Conservation (phyloP, 1,140 invertebrate species). For the Drosophila paulistorum region DNA sequence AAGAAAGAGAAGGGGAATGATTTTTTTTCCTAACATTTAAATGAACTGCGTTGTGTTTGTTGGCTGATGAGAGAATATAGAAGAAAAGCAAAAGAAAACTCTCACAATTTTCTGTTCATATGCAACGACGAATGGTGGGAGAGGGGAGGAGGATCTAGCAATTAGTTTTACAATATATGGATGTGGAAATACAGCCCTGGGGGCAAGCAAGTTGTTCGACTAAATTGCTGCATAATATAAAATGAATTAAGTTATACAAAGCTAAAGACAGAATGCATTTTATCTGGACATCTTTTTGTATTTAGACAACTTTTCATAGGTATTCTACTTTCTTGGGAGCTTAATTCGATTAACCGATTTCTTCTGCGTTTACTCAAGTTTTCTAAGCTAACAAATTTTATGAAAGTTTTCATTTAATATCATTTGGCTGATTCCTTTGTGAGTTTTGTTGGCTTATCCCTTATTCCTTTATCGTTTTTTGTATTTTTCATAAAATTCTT, state of each 20-base stretch:
- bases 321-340: not conserved
- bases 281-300: not conserved
- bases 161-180: conserved; percentile 35
- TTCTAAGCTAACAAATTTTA: too few species aligned
- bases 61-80: conserved; percentile 42
- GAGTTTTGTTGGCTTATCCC: too few species aligned
- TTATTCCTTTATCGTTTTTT: too few species aligned
- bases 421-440: too few species aligned
- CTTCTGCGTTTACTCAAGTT: too few species aligned
- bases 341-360: too few species aligned
- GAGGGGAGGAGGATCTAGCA: conserved; percentile 38
- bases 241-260: conserved; percentile 41
- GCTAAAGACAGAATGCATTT: conserved; percentile 18
- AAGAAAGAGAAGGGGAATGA: not conserved
- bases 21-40: conserved; percentile 42
- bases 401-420: too few species aligned
- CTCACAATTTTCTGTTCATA: conserved; percentile 28
- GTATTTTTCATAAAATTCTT: too few species aligned
- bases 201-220: conserved; percentile 46
- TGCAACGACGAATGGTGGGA: not conserved
- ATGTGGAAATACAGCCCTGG: conserved; percentile 28
- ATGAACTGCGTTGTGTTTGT: conserved; percentile 51
- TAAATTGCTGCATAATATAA: conserved; percentile 47
- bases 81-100: conserved; percentile 33
- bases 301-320: not conserved